Evolutionary conservation across 2,113 vertebrate species (phyloP).

Genomic region (Pterocles burchelli): DNA sequence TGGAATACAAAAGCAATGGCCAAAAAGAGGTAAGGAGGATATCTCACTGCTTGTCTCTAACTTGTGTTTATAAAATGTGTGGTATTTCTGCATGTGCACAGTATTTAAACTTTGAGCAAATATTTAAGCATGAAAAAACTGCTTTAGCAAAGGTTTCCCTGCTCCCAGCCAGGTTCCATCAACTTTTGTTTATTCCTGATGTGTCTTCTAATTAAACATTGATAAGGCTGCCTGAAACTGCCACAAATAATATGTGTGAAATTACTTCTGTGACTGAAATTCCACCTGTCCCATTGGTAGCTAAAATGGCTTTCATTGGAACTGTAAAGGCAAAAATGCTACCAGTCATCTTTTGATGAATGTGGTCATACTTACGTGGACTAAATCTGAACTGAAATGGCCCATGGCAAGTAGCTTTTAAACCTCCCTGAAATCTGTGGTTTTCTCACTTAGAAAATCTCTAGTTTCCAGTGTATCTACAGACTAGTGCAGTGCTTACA

Average conservation of each 20-base stretch:
- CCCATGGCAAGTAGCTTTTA: accelerated
- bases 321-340: neutral
- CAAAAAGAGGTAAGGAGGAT: slow-evolving; percentile 57
- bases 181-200: neutral
- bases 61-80: neutral
- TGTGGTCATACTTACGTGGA: neutral
- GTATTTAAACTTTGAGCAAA: neutral
- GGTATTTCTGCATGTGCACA: accelerated
- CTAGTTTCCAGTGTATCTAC: neutral
- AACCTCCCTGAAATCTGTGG: neutral
- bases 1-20: slow-evolving; percentile 67
- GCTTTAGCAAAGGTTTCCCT: neutral
- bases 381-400: neutral
- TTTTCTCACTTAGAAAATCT: neutral
- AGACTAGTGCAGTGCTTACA: neutral
- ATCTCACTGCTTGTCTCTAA: neutral
- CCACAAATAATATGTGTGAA: neutral
- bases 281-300: neutral
- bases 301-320: neutral
- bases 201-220: neutral
- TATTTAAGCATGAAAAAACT: neutral
- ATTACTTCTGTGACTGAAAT: neutral
- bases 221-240: neutral
- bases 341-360: neutral
- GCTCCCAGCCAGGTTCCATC: neutral